Conservation (phyloP, 2,888 invertebrate genomes). For the Epinotia ramella region DNA sequence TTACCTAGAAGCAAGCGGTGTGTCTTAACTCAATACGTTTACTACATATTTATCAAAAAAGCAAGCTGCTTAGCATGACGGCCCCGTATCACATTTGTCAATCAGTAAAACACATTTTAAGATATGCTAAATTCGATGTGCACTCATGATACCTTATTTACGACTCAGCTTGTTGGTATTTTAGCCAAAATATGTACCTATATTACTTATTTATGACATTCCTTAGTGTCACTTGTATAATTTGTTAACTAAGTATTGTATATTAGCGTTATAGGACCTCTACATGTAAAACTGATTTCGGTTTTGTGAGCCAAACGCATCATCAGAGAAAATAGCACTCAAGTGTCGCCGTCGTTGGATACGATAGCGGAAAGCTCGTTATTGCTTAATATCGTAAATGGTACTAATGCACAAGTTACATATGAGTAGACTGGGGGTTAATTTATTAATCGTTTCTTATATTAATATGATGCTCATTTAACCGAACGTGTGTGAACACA, state of each 20-base stretch:
- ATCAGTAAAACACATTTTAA: conserved; percentile 44
- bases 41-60: conserved; percentile 48
- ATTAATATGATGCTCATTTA: neutral
- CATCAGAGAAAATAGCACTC: too few relatives aligned
- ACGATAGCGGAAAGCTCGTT: too few relatives aligned
- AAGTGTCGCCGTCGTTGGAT: too few relatives aligned
- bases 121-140: conserved; percentile 40
- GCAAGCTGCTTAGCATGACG: conserved; percentile 45
- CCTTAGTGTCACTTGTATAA: neutral
- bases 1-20: conserved; percentile 57
- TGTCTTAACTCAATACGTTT: conserved; percentile 53
- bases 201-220: neutral
- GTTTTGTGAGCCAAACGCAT: too few relatives aligned
- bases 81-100: conserved; percentile 41
- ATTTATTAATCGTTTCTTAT: neutral
- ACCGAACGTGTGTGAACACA: neutral
- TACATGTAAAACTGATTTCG: too few relatives aligned
- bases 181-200: neutral
- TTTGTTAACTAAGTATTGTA: neutral
- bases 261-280: neutral
- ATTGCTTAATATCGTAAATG: neutral
- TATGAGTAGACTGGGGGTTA: neutral
- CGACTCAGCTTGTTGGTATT: conserved; percentile 4
- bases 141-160: conserved; percentile 9
- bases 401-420: neutral